Base-by-base conservation (phyloP, 2,113 vertebrate genomes). In the Scortum barcoo region DNA sequence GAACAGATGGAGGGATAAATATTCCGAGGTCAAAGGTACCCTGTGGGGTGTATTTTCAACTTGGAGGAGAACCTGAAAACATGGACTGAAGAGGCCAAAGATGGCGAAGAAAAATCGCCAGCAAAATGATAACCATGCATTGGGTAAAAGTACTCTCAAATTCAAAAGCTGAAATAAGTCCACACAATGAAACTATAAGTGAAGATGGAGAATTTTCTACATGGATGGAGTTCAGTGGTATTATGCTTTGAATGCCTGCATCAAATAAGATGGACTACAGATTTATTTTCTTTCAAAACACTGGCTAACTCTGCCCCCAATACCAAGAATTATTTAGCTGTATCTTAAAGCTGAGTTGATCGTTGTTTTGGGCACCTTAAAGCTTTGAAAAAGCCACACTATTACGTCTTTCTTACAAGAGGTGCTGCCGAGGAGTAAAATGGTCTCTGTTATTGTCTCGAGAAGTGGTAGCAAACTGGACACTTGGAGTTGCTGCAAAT, bases 131-230 rank as follows among this genome's bases (percentile, higher is more conserved):
- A 28, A 28, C 30, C 13, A 19, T 2, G 30, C 4, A 44, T 3
- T 22, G 24, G 7, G 36, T 78, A 11, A 53, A 28, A 50, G 28
- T 11, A 19, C 50, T 63, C 24, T 57, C n/a, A 42, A 33, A 77
- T 2, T 56, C 26, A 73, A 67, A 68, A 22, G n/a, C 28, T 58
- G 7, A 81, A 74, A 48, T 28, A 16, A n/a, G 62, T 60, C 33
- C 7, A 30, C 1, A 17, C 40, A 20, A 26, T 17, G 22, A 20
- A 38, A n/a, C 54, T 33, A 19, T 20, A 62, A 24, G 3, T 12
- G 56, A 51, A 58, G 40, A 24, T 13, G 28, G 20, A 50, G 5
- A 19, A 7, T 67, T 67, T 54, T 56, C 17, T 8, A 28, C 57
- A 51, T 9, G 7, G n/a, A 28, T 28, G 33, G 48, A 20, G 26